These are phyloP conservation scores for Dolichopus griseipennis DNA, from an alignment of 2,888 invertebrate genomes.

Conservation along the genomic window DNA sequence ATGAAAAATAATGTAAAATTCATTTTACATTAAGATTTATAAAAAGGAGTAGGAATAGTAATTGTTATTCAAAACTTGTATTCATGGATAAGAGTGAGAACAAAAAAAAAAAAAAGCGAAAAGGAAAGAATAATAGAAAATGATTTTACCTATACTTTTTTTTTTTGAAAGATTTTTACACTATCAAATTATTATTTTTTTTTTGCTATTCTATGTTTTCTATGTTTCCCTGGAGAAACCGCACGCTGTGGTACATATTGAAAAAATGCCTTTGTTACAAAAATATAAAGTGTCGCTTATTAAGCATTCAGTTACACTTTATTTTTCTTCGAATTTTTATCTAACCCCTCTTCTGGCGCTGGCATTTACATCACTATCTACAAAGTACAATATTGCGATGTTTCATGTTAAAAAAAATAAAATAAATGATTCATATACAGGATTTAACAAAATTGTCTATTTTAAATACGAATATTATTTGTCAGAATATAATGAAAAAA, in stretches of 20 bases:
- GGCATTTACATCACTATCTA: too few species aligned
- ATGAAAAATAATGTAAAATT: neutral
- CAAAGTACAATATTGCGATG: too few species aligned
- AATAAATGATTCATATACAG: neutral
- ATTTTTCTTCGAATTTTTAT: too few species aligned
- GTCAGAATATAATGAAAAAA: neutral
- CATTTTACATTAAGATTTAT: neutral
- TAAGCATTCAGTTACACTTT: too few species aligned
- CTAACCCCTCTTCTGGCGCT: too few species aligned
- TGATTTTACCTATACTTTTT: too few species aligned
- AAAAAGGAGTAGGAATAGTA: neutral
- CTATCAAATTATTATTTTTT: neutral
- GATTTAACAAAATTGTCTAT: neutral
- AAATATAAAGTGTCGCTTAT: too few species aligned
- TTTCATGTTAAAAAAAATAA: too few species aligned
- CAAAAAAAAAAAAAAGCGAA: neutral
- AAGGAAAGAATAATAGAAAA: too few species aligned
- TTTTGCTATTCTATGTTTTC: neutral
- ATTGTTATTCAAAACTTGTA: constrained; percentile 3
- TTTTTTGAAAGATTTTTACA: neutral
- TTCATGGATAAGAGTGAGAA: neutral
- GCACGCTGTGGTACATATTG: neutral
- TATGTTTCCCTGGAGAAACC: neutral
- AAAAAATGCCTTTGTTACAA: too few species aligned
- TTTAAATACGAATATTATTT: constrained; percentile 3